phyloP scores from a whole-genome alignment of 1,140 invertebrate genomes.

The Diabrotica undecimpunctata region DNA sequence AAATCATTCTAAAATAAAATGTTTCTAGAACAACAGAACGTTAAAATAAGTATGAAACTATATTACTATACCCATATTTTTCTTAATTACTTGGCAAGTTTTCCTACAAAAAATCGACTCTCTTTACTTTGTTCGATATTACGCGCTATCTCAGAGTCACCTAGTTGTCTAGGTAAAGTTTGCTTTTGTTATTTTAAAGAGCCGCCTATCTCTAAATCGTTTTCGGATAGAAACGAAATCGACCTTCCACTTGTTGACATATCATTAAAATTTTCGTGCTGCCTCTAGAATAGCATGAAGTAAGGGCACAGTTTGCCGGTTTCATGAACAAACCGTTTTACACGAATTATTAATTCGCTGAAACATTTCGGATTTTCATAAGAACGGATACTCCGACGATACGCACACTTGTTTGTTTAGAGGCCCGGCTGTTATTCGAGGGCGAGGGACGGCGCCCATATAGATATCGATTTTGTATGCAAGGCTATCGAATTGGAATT shows the following conservation, averaged over 20 bases:
- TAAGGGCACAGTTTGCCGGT: not conserved
- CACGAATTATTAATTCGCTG: not conserved
- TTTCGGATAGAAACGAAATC: conserved; percentile 2
- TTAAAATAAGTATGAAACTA: too few relatives aligned
- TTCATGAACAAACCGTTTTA: not conserved
- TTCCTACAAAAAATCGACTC: too few relatives aligned
- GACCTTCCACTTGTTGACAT: conserved; percentile 1
- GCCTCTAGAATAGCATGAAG: not conserved
- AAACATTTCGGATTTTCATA: conserved; percentile 1
- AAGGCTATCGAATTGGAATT: too few relatives aligned
- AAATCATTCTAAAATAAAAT: too few relatives aligned
- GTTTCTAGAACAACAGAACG: too few relatives aligned
- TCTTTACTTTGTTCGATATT: too few relatives aligned
- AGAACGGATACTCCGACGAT: not conserved
- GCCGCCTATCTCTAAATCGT: not conserved
- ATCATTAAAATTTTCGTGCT: not conserved
- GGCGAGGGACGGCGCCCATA: not conserved
- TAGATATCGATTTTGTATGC: too few relatives aligned
- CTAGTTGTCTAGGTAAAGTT: too few relatives aligned
- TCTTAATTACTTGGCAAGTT: too few relatives aligned
- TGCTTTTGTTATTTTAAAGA: too few relatives aligned
- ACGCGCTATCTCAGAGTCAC: too few relatives aligned
- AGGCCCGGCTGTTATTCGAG: not conserved
- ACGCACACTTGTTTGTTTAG: not conserved
- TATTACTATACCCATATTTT: too few relatives aligned